These are phyloP conservation scores for Coccyzus lansbergi DNA, from an alignment of 2,797 vertebrate genomes.

Conservation along the genomic window DNA sequence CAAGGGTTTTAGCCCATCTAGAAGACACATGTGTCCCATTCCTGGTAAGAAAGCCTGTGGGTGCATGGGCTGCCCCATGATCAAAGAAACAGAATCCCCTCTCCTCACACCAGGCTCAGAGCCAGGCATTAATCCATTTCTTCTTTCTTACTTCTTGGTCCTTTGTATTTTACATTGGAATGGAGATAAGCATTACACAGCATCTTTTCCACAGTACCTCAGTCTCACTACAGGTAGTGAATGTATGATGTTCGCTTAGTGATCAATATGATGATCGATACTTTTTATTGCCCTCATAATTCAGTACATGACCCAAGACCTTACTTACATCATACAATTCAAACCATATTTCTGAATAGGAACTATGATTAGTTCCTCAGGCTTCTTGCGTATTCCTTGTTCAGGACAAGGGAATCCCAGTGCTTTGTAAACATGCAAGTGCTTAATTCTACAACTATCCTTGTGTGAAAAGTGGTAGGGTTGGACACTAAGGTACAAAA, in stretches of 20 bases:
- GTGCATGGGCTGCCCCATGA: too few relatives aligned
- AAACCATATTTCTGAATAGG: not conserved
- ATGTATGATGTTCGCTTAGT: constrained; percentile 2
- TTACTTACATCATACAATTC: not conserved
- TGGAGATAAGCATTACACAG: too few relatives aligned
- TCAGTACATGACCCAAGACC: not conserved
- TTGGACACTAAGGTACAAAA: not conserved
- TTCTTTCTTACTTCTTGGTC: too few relatives aligned
- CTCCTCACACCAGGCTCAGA: too few relatives aligned
- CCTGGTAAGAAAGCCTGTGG: too few relatives aligned
- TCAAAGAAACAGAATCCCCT: too few relatives aligned
- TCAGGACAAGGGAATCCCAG: not conserved
- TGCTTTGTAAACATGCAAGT: not conserved
- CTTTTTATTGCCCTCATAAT: constrained; percentile 29
- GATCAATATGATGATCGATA: constrained; percentile 56
- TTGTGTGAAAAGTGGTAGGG: not conserved
- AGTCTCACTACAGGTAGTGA: not conserved
- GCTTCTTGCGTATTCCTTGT: not conserved
- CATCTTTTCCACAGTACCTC: not conserved
- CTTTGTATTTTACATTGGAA: too few relatives aligned
- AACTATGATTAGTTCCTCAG: not conserved
- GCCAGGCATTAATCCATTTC: too few relatives aligned
- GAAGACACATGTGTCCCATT: too few relatives aligned
- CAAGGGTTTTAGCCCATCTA: too few relatives aligned
- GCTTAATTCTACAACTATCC: not conserved